phyloP scores from a whole-genome alignment of 53 echinoderm and acorn worm species.

The Stichopus horrens region DNA sequence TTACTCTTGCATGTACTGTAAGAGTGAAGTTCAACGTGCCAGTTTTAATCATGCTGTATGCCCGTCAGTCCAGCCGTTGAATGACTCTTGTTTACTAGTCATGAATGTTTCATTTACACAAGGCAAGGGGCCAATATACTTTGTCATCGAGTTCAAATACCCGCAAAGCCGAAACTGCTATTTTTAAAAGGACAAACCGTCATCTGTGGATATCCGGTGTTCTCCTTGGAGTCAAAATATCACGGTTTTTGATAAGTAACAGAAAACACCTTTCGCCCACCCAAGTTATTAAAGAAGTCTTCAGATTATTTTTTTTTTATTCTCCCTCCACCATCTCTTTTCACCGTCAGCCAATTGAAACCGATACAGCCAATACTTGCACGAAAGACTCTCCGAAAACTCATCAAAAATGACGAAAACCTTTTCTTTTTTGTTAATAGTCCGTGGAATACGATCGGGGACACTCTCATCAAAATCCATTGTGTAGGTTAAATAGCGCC shows the following conservation, averaged over 20 bases:
- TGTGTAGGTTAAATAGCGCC: conserved; percentile 24
- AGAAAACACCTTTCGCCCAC: conserved; percentile 33
- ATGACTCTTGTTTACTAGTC: no score
- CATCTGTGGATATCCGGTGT: conserved; percentile 7
- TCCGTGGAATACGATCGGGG: not conserved
- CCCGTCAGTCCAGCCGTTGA: no score
- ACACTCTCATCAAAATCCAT: not conserved
- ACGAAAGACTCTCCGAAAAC: conserved; percentile 23
- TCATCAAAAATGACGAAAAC: conserved; percentile 1
- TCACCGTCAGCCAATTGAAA: conserved; percentile 8
- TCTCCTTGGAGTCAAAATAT: conserved; percentile 14
- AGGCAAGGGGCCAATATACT: not conserved
- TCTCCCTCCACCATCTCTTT: not conserved
- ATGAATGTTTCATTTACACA: no score
- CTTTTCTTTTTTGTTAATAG: conserved; percentile 10
- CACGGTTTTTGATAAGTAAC: conserved; percentile 8
- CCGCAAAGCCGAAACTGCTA: not conserved
- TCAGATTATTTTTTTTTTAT: no score
- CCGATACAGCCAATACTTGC: conserved; percentile 8
- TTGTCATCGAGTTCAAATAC: conserved; percentile 10
- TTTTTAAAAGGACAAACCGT: not conserved
- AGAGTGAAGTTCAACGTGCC: no score
- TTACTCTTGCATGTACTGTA: no score
- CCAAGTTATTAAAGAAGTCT: not conserved
- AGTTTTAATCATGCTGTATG: no score